Base-by-base conservation (phyloP, 2,113 vertebrate species). In the Megaceryle maxima region DNA sequence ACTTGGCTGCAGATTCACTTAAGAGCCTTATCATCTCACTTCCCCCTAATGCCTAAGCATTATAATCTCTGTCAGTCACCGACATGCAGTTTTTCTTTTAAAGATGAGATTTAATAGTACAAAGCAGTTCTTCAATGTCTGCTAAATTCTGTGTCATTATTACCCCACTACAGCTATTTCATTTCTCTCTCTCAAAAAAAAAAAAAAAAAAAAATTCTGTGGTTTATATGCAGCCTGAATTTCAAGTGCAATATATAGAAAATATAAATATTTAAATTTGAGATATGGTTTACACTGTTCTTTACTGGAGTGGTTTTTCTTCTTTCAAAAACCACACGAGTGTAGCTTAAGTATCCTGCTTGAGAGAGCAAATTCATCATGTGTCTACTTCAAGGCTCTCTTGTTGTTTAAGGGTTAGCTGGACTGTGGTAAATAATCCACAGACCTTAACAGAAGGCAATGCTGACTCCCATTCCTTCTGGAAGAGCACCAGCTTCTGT, bases 191-290 rank as follows among this genome's bases (percentile, higher is more conserved):
- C 37, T 37, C 37, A 37, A 37, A 37, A 37, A 82, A 73, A 66
- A 69, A 72, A 64, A 88, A 68, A 44, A 82, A 73, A 66, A 69
- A 72, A 64, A 88, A 68, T 41, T 67, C 39, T 51, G 70, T 83
- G 17, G 29, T 67, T 92, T 85, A 53, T 60, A 56, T 22, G 44
- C 37, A 82, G 74, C 25, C 60, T 78, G 35, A 90, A 73, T 88
- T 90, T 92, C 64, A 81, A 95, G 60, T 64, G 48, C 41, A 73
- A 66, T 66, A 64, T 67, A 77, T 73, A 87, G 62, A 93, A 91
- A 92, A 91, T 70, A 86, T 37, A 94, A 95, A 88, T 73, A 95
- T 85, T 97, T 88, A 81, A 89, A 74, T 88, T 14, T 79, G 84
- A 81, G 77, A 46, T 70, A 76, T 13, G 6, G 39, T 72, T 81